A percentile compares a stretch with the other conserved stretches of the same genome.
Conservation (phyloP, 2,797 vertebrate species). For the Pteronotus mesoamericanus region DNA sequence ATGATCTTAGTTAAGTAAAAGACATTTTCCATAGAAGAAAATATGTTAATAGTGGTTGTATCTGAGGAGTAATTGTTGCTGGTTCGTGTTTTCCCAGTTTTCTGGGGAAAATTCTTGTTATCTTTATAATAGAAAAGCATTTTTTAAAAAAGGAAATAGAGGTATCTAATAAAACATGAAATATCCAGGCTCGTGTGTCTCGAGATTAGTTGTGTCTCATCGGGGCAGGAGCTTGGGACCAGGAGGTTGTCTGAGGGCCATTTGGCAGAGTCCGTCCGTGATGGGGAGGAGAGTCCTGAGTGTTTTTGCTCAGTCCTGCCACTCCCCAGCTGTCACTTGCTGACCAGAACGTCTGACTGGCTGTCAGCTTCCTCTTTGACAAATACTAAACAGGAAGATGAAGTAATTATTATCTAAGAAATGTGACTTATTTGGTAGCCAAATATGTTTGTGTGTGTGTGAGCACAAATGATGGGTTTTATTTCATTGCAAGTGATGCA, state of each 20-base stretch:
- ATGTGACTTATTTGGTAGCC: neutral
- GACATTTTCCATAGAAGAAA: neutral
- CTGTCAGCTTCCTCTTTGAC: neutral
- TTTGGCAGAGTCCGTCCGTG: neutral
- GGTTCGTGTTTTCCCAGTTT: neutral
- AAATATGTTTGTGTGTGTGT: neutral
- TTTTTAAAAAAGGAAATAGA: neutral
- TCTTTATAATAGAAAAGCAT: neutral
- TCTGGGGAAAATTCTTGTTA: neutral
- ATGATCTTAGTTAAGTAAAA: neutral
- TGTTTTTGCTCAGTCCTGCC: neutral
- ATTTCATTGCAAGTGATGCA: neutral
- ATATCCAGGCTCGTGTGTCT: neutral
- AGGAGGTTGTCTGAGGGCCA: neutral
- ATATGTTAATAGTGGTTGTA: neutral
- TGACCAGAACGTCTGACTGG: neutral
- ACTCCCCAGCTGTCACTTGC: neutral
- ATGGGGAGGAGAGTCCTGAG: neutral
- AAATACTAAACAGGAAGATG: neutral
- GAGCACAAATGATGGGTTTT: slow-evolving; percentile 6
- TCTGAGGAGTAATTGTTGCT: neutral
- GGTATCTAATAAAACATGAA: neutral
- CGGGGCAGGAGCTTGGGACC: neutral
- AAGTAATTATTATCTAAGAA: neutral
- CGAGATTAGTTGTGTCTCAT: too few species aligned